phyloP scores from a whole-genome alignment of 1,140 invertebrate species.

The Drosophila truncata region DNA sequence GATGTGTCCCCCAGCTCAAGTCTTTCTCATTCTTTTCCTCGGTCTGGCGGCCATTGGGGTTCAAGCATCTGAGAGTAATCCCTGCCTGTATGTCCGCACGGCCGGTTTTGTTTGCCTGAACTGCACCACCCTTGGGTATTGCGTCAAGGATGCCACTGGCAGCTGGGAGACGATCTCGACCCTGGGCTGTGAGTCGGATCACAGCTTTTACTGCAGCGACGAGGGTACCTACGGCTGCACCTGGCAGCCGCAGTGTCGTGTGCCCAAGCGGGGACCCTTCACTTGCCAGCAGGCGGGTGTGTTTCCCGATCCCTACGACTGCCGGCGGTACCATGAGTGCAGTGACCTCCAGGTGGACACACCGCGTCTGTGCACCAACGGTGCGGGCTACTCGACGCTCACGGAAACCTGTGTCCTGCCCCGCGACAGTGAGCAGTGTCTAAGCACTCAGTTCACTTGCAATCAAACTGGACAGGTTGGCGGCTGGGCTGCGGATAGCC shows the following conservation, averaged over 20 bases:
- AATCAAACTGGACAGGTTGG: constrained; percentile 57
- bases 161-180: constrained; percentile 66
- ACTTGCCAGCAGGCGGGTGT: constrained; percentile 68
- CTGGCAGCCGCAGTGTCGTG: constrained; percentile 54
- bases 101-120: constrained; percentile 71
- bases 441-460: constrained; percentile 64
- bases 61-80: constrained; percentile 43
- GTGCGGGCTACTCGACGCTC: constrained; percentile 59
- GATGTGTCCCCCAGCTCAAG: constrained; percentile 29
- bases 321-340: constrained; percentile 82
- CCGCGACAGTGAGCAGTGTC: constrained; percentile 52
- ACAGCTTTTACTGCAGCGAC: constrained; percentile 74
- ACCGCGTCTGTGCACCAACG: constrained; percentile 57
- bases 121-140: constrained; percentile 67
- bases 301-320: constrained; percentile 84
- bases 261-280: constrained; percentile 67
- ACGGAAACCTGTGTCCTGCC: constrained; percentile 57
- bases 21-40: constrained; percentile 12
- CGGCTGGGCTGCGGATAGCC: constrained; percentile 63
- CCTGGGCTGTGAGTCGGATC: constrained; percentile 52
- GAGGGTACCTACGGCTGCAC: constrained; percentile 67
- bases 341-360: constrained; percentile 52
- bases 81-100: constrained; percentile 59
- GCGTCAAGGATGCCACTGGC: constrained; percentile 39
- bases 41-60: constrained; percentile 1